Evolutionary conservation across 2,888 invertebrate species (phyloP), one percentile per base, ranked within the genome.

Genomic region (Drosophila prostipennis): DNA sequence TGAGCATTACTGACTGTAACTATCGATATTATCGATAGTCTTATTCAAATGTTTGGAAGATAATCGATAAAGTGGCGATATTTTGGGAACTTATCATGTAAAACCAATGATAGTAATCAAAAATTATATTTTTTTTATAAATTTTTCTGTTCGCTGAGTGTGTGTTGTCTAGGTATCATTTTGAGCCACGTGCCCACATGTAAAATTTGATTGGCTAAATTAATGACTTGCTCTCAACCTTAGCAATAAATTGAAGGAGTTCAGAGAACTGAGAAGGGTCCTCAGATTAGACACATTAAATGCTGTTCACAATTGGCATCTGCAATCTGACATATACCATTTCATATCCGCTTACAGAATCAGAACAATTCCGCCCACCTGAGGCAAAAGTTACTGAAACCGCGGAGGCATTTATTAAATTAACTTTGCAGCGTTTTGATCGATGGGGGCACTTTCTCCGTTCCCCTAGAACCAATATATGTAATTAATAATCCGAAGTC

Each of bases 401-500:
- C 37, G 48, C 53, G 45, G 46, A 13, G 13, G 14, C 26, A 48
- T 48, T 71, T 23, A 60, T 69, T 71, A 60, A 71, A 71, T 69
- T 71, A 69, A 69, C 52, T 60, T 52, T 11, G 48, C 11, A 43
- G 49, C 36, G 29, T 49, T 56, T 63, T 71, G 69, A 69, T 69
- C 60, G 72, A 69, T 59, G 53, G 37, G 26, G 14, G 54, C 64
- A 67, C 60, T 42, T 37, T 37, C 36, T 6, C 11, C 60, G 37
- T 26, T 37, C 36, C 1, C 29, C 26, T n/a, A 7, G 26, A 37
- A 14, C 19, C 39, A 40, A 59, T 60, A 70, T 59, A 8, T 71
- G 60, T 60, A 69, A 69, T 69, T 69, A 69, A 69, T 53, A 60
- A 71, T 48, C 45, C 39, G 8, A n/a, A n/a, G 34, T 23, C 34